A percentile compares a stretch with the other conserved stretches of the same genome.
phyloP scores from a whole-genome alignment of 2,797 vertebrate species.

The Coregonus suidteri region DNA sequence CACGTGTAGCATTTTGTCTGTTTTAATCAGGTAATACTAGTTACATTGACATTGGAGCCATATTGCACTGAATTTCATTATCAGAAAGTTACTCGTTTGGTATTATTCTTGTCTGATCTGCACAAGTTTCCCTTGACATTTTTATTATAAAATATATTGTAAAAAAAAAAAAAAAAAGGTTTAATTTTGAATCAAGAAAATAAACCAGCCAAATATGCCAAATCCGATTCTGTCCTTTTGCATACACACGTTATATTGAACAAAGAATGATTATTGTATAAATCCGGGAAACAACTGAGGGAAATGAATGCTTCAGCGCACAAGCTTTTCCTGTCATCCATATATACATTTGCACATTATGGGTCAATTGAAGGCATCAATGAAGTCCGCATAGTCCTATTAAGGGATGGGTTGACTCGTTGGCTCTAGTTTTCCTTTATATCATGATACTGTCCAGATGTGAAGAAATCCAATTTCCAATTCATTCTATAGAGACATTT shows the following conservation, averaged over 20 bases:
- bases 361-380: background rate
- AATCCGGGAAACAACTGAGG: background rate
- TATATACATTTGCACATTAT: background rate
- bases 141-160: conserved; percentile 45
- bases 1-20: conserved; percentile 44
- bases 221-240: conserved; percentile 33
- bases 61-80: conserved; percentile 61
- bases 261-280: background rate
- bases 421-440: background rate
- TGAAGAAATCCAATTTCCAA: background rate
- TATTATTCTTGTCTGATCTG: conserved; percentile 63
- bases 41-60: conserved; percentile 43
- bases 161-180: conserved; percentile 25
- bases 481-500: conserved; percentile 70
- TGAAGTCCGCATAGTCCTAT: background rate
- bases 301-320: background rate
- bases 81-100: conserved; percentile 48
- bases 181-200: conserved; percentile 55
- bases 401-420: background rate
- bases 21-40: conserved; percentile 31
- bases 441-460: background rate
- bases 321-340: background rate
- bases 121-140: conserved; percentile 56
- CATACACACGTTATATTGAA: conserved; percentile 10
- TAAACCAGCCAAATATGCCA: conserved; percentile 42